Percentiles rank a stretch among this genome's conserved stretches.
Evolutionary conservation across 2,113 vertebrate species (phyloP).

Genomic region (Plectropomus leopardus): DNA sequence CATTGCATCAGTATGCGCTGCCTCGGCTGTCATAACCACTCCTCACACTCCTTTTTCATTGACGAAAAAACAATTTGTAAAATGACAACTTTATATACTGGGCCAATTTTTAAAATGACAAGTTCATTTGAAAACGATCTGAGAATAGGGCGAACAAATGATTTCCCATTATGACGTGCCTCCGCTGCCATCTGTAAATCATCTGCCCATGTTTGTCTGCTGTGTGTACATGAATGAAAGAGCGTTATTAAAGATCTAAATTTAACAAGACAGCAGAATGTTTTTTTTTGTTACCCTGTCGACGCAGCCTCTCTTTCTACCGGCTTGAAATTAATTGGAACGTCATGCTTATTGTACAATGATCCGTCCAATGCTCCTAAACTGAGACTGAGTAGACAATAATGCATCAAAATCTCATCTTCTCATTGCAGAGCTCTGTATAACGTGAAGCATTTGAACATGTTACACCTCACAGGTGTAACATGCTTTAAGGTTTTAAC

Average conservation of each 20-base stretch:
- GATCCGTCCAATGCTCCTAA: conserved; percentile 16
- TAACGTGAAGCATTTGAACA: not conserved
- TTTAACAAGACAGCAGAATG: conserved; percentile 65
- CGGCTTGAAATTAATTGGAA: conserved; percentile 54
- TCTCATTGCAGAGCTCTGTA: not conserved
- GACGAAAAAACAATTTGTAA: conserved; percentile 61
- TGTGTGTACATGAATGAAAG: conserved; percentile 30
- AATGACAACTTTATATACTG: conserved; percentile 58
- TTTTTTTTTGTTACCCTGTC: conserved; percentile 62
- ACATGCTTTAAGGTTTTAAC: not conserved
- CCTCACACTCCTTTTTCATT: conserved; percentile 29
- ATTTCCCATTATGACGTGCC: conserved; percentile 61
- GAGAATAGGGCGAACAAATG: conserved; percentile 53
- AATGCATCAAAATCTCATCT: conserved; percentile 10
- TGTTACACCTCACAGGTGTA: conserved; percentile 6
- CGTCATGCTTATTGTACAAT: conserved; percentile 32
- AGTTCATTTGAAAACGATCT: conserved; percentile 66
- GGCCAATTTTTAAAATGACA: conserved; percentile 63
- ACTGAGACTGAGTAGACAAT: conserved; percentile 10
- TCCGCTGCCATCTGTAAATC: conserved; percentile 45
- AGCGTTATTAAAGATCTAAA: conserved; percentile 55
- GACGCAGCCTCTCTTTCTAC: conserved; percentile 26
- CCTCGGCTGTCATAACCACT: conserved; percentile 35
- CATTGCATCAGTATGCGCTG: conserved; percentile 36
- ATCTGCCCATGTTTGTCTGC: conserved; percentile 23